A percentile compares a stretch with the other conserved stretches of the same genome.
Evolutionary conservation across 2,797 vertebrate genomes (phyloP).

Genomic region (Sebastes kiyomatsui): DNA sequence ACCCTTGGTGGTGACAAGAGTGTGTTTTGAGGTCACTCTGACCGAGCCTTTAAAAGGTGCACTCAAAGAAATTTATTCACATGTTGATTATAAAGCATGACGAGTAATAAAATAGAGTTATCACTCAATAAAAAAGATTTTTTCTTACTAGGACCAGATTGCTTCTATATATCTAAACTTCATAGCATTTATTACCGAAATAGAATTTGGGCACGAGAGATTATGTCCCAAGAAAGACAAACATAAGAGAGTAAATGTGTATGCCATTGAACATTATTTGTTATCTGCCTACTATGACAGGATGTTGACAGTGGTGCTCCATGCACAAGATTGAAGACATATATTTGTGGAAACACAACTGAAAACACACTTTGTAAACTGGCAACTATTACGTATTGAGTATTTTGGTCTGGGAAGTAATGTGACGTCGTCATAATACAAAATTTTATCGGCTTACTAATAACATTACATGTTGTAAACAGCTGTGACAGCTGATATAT

Average conservation of each 20-base stretch:
- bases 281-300: neutral
- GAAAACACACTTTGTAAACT: neutral
- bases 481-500: constrained; percentile 19
- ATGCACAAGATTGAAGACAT: neutral
- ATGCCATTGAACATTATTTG: neutral
- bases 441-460: constrained; percentile 9
- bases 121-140: neutral
- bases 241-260: neutral
- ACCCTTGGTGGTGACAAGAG: neutral
- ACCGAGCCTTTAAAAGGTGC: neutral
- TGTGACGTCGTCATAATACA: constrained; percentile 21
- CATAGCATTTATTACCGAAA: neutral
- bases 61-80: neutral
- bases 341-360: neutral
- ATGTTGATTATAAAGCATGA: neutral
- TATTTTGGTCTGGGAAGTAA: neutral
- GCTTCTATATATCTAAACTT: neutral
- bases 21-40: constrained; percentile 10
- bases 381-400: neutral
- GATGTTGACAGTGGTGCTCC: neutral
- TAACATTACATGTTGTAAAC: constrained; percentile 23
- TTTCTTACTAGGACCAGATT: neutral
- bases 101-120: neutral
- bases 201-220: neutral
- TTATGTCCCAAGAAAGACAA: neutral